phyloP scores from a whole-genome alignment of 2,888 invertebrate genomes.

The Ichneumoninae sp. region DNA sequence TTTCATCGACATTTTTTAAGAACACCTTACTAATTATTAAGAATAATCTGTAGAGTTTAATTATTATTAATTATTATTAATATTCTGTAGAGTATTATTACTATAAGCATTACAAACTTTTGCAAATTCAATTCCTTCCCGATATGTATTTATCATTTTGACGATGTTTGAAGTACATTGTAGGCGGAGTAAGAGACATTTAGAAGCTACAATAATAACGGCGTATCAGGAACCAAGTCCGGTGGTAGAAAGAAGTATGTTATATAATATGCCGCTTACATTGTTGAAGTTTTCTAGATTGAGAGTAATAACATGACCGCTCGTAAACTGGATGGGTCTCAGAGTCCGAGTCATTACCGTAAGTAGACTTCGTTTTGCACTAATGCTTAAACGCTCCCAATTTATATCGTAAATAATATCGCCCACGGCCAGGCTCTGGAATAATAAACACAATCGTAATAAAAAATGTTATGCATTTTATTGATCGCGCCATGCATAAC shows the following conservation, averaged over 20 bases:
- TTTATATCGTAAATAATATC: constrained; percentile 72
- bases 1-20: too few relatives aligned
- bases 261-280: neutral
- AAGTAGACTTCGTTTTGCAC: constrained; percentile 69
- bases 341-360: constrained; percentile 71
- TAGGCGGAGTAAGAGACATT: constrained; percentile 5
- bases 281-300: constrained; percentile 64
- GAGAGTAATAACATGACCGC: constrained; percentile 72
- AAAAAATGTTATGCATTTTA: too few relatives aligned
- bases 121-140: neutral
- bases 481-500: too few relatives aligned
- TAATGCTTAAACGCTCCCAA: constrained; percentile 70
- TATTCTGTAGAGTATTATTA: neutral
- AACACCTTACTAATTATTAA: too few relatives aligned
- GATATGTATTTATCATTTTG: neutral
- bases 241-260: neutral
- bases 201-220: constrained; percentile 1
- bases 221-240: neutral
- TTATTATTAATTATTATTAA: too few relatives aligned
- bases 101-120: neutral
- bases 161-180: constrained; percentile 17
- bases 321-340: constrained; percentile 73
- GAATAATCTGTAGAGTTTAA: too few relatives aligned
- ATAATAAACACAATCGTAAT: constrained; percentile 1
- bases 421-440: constrained; percentile 71